Evolutionary conservation across 2,888 invertebrate genomes (phyloP).

Genomic region (Ceraclea dissimilis): DNA sequence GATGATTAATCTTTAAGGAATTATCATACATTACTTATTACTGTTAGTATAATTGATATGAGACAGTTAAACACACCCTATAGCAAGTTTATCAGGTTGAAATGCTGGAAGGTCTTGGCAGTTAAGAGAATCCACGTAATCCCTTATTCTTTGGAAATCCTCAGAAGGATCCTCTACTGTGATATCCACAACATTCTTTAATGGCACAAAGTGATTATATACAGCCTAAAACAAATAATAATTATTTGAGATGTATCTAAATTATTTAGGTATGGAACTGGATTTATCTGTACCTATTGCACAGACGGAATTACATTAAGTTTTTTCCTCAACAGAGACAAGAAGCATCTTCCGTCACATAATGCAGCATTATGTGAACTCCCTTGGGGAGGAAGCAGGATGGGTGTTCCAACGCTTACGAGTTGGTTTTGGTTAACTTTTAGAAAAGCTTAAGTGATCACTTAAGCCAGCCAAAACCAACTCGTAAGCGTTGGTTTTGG

Average conservation of each 20-base stretch:
- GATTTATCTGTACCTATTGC: too few species aligned
- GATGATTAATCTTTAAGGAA: too few species aligned
- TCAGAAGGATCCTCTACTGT: slow-evolving; percentile 92
- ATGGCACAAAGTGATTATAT: slow-evolving; percentile 46
- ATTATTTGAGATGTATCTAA: not conserved
- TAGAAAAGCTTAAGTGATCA: slow-evolving; percentile 10
- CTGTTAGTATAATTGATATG: not conserved
- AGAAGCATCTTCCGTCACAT: too few species aligned
- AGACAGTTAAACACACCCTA: slow-evolving; percentile 45
- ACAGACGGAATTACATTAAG: too few species aligned
- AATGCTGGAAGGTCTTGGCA: slow-evolving; percentile 66
- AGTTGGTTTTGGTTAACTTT: too few species aligned
- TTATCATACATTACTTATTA: not conserved
- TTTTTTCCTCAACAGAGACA: too few species aligned
- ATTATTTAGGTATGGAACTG: too few species aligned
- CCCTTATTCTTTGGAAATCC: slow-evolving; percentile 81
- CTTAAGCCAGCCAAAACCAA: too few species aligned
- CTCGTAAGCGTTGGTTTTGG: not conserved
- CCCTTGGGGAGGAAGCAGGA: too few species aligned
- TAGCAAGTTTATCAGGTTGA: slow-evolving; percentile 51
- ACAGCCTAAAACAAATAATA: slow-evolving; percentile 38
- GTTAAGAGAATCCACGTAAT: slow-evolving; percentile 77
- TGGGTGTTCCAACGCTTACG: too few species aligned
- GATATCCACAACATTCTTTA: slow-evolving; percentile 50
- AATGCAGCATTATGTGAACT: too few species aligned